Evolutionary conservation across 2,113 vertebrate species (phyloP).

Genomic region (Pseudorasbora parva): DNA sequence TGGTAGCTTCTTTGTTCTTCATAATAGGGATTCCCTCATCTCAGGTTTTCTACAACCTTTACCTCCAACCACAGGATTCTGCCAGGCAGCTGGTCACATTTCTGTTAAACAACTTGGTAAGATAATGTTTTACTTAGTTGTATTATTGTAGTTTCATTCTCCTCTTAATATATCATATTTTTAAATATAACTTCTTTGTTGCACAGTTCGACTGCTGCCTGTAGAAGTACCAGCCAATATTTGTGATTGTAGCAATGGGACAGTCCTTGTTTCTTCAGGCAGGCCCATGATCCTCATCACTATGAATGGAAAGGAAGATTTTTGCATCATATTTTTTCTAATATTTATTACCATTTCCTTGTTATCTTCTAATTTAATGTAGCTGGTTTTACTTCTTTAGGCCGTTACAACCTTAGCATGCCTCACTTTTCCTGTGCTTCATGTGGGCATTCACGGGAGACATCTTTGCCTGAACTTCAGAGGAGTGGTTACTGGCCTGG

Average conservation of each 20-base stretch:
- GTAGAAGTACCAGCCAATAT: not conserved
- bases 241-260: not conserved
- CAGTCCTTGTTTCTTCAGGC: slow-evolving; percentile 9
- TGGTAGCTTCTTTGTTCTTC: not conserved
- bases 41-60: not conserved
- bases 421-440: not conserved
- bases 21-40: not conserved
- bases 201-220: not conserved
- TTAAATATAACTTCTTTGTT: not conserved
- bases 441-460: not conserved
- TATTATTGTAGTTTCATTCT: not conserved
- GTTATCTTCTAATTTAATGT: not conserved
- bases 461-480: not conserved
- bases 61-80: not conserved
- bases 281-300: slow-evolving; percentile 6
- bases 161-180: not conserved
- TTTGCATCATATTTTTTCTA: not conserved
- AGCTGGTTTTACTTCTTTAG: not conserved
- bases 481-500: not conserved
- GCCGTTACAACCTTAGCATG: not conserved
- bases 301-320: slow-evolving; percentile 5
- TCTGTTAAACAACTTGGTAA: slow-evolving; percentile 8
- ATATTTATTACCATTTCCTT: not conserved
- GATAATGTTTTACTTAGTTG: not conserved
- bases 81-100: not conserved